These are phyloP conservation scores for Rhingia rostrata DNA, from an alignment of 2,888 invertebrate genomes.

Conservation along the genomic window DNA sequence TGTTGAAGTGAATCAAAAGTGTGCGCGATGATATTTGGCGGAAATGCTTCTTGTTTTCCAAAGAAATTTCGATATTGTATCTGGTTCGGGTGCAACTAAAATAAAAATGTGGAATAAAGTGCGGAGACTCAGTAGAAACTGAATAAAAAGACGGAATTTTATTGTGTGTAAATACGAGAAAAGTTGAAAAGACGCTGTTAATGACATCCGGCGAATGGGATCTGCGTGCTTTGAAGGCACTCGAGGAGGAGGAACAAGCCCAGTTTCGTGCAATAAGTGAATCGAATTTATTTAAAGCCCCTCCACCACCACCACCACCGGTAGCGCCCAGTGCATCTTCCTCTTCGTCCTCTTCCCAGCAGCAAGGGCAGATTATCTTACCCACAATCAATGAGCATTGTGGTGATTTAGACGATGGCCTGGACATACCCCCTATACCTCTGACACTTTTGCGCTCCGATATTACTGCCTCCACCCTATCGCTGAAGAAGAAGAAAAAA, in stretches of 20 bases:
- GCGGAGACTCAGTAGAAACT: neutral
- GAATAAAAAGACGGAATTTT: constrained; percentile 2
- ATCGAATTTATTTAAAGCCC: constrained; percentile 79
- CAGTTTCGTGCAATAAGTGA: constrained; percentile 81
- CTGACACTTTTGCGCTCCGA: constrained; percentile 64
- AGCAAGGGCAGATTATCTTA: constrained; percentile 78
- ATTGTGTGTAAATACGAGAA: constrained; percentile 39
- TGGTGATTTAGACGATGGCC: constrained; percentile 75
- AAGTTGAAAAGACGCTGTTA: constrained; percentile 70
- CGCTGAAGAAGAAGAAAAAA: constrained; percentile 63
- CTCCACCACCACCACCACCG: constrained; percentile 75
- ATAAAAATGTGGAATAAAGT: constrained; percentile 29
- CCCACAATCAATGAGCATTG: constrained; percentile 81
- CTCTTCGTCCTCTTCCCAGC: constrained; percentile 78
- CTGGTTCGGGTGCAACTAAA: constrained; percentile 21
- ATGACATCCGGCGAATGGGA: constrained; percentile 83
- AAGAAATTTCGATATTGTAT: constrained; percentile 18
- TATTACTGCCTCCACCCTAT: constrained; percentile 50
- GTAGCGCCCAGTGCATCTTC: constrained; percentile 70
- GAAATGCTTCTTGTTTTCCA: constrained; percentile 24
- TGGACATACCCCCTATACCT: constrained; percentile 72
- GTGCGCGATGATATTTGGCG: constrained; percentile 38
- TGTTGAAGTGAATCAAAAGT: neutral
- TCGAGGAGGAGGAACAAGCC: constrained; percentile 82
- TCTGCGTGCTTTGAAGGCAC: constrained; percentile 82